Base-by-base conservation (phyloP, 2,113 vertebrate species). In the Phalacrocorax aristotelis region DNA sequence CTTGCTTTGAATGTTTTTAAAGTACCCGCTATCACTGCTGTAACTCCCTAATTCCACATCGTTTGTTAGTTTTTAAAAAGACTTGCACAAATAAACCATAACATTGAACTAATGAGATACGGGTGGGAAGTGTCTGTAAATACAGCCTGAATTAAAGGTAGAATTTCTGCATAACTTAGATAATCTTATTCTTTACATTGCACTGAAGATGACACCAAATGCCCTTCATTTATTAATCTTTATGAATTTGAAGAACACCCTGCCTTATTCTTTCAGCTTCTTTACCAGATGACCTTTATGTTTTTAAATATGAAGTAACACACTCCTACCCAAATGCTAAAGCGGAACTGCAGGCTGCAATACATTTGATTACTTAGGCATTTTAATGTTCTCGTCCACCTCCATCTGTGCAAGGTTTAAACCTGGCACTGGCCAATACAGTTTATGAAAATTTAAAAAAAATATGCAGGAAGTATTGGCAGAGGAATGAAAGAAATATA, bases 71-170 rank as follows among this genome's bases (percentile, higher is more conserved):
- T 96, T 96, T 94, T 87, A 81, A 95, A 70, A 15, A 97, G 92
- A 36, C 72, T 91, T 91, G 69, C 27, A 92, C 61, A 97, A 97
- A 97, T 96, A 97, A 97, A 93, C 77, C 11, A 2, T 55, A 82
- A 95, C 26, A 15, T 66, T 48, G 48, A 94, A 94, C 93, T 90
- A 97, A 96, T 83, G 89, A 96, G 93, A 96, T 95, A 91, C 30
- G 69, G 26, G 51, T 86, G 61, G 88, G 84, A 96, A 85, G 68
- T 95, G 97, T 96, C 78, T 94, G 69, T 95, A 97, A 96, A 98
- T 90, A 96, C 2, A 86, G 55, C 32, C 72, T 48, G 71, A 95
- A 94, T 93, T 95, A 96, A 95, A 97, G 74, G 54, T 60, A 96
- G 78, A 80, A 51, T 82, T 77, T 77, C 77, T 95, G 60, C 71